These are phyloP conservation scores for Atta texana DNA, from an alignment of 1,140 invertebrate species.

Conservation along the genomic window DNA sequence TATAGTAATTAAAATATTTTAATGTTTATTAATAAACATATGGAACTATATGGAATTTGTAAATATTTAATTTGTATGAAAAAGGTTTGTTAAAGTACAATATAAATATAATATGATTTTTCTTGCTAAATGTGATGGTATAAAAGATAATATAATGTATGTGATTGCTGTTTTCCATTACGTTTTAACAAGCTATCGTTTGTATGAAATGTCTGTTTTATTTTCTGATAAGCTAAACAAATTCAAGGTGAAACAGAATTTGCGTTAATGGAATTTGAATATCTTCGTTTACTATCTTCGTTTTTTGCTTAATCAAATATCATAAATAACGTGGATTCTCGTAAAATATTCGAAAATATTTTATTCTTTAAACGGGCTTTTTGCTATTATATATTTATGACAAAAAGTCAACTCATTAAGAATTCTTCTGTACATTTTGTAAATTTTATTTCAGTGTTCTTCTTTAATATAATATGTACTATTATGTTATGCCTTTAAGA, in stretches of 20 bases:
- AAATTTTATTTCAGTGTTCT: neutral
- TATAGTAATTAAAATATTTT: conserved; percentile 3
- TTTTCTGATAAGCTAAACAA: conserved; percentile 44
- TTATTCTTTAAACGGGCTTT: neutral
- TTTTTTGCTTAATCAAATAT: neutral
- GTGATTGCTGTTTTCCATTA: neutral
- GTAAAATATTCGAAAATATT: neutral
- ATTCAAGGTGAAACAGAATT: conserved; percentile 39
- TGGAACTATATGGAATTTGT: neutral
- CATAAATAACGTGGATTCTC: neutral
- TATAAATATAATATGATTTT: neutral
- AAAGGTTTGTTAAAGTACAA: neutral
- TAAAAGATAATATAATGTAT: conserved; percentile 2
- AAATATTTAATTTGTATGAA: neutral
- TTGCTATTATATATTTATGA: neutral
- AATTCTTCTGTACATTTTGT: neutral
- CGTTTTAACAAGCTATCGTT: conserved; percentile 32
- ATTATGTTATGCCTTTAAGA: conserved; percentile 2
- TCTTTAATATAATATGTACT: neutral
- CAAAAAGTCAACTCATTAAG: neutral
- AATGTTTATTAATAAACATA: neutral
- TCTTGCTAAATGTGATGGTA: neutral
- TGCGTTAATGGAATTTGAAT: conserved; percentile 21
- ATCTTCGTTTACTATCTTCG: neutral
- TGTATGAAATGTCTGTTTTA: conserved; percentile 25